phyloP scores from a whole-genome alignment of 2,888 invertebrate species.

The Polia nebulosa region DNA sequence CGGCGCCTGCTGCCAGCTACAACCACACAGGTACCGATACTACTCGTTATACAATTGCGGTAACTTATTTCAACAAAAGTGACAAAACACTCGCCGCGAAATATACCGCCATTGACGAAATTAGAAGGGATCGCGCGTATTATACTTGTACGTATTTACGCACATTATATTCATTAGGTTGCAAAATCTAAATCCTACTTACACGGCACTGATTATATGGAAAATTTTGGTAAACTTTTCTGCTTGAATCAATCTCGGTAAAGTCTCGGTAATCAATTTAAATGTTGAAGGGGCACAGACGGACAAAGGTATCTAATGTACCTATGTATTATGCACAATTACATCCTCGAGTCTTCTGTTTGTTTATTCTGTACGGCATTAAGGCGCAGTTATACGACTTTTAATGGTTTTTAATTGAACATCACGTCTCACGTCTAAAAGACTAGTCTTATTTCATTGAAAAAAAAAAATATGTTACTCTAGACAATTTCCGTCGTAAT shows the following conservation, averaged over 20 bases:
- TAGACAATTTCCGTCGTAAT: too few relatives aligned
- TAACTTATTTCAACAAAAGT: constrained; percentile 67
- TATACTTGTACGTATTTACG: constrained; percentile 46
- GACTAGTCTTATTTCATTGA: too few relatives aligned
- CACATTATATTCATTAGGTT: constrained; percentile 54
- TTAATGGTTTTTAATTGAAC: too few relatives aligned
- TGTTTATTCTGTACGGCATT: constrained; percentile 2
- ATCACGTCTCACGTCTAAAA: too few relatives aligned
- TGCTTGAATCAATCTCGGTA: constrained; percentile 37
- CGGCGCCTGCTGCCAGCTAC: constrained; percentile 10
- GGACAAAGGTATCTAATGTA: constrained; percentile 17
- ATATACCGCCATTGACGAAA: constrained; percentile 66
- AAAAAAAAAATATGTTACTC: too few relatives aligned
- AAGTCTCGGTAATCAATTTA: constrained; percentile 39
- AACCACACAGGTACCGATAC: constrained; percentile 3
- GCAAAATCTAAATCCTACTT: constrained; percentile 54
- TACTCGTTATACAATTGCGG: constrained; percentile 58
- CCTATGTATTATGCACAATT: constrained; percentile 30
- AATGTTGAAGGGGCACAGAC: constrained; percentile 21
- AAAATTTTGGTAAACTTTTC: constrained; percentile 48
- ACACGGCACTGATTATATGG: constrained; percentile 26
- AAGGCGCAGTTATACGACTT: too few relatives aligned
- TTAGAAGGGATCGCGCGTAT: constrained; percentile 63
- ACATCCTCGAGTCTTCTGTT: constrained; percentile 14
- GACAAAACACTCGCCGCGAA: constrained; percentile 63